Percentiles rank a stretch among this genome's conserved stretches.
These are phyloP conservation scores for Mixornis gularis DNA, from an alignment of 2,113 vertebrate genomes.

Conservation along the genomic window DNA sequence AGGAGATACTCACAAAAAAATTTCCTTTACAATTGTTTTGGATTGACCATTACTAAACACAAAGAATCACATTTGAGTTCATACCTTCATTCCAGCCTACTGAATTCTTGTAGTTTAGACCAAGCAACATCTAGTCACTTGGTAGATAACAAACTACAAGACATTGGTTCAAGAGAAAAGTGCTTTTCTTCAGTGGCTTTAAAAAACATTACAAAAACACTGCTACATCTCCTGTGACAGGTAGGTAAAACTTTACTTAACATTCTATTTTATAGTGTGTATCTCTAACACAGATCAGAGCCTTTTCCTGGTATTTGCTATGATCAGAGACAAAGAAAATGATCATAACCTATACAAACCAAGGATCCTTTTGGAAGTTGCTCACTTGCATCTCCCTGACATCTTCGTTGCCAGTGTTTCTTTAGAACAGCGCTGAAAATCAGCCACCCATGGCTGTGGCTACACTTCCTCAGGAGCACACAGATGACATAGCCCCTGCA, in stretches of 20 bases:
- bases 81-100: background rate
- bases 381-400: background rate
- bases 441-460: background rate
- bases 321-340: background rate
- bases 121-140: background rate
- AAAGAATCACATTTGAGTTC: background rate
- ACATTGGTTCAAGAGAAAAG: background rate
- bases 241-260: background rate
- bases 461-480: background rate
- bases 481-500: background rate
- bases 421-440: background rate
- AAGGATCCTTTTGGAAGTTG: background rate
- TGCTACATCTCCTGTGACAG: background rate
- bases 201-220: background rate
- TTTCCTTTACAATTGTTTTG: background rate
- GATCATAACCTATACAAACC: background rate
- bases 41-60: background rate
- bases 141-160: background rate
- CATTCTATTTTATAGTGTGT: background rate
- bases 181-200: background rate
- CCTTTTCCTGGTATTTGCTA: background rate
- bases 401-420: background rate
- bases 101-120: background rate
- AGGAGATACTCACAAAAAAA: background rate
- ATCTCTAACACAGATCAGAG: background rate